phyloP scores from a whole-genome alignment of 2,888 invertebrate genomes.

The Calliphora vomitoria region DNA sequence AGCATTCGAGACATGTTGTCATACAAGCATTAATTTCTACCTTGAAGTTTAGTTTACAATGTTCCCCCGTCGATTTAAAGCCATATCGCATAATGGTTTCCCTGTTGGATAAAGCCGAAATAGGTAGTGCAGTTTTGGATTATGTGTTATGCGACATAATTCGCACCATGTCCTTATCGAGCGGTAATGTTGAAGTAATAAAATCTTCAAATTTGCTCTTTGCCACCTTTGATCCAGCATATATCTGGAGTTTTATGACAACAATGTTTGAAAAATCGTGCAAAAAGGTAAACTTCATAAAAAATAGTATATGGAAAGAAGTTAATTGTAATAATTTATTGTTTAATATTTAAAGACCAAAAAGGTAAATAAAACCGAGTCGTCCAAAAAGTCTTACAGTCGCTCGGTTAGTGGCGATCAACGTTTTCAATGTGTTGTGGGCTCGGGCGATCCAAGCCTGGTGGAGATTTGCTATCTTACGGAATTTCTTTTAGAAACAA shows the following conservation, averaged over 20 bases:
- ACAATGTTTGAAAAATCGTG: slow-evolving; percentile 87
- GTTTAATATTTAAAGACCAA: slow-evolving; percentile 75
- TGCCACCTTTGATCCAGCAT: slow-evolving; percentile 92
- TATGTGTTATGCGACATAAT: slow-evolving; percentile 92
- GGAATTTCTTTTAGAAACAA: slow-evolving; percentile 90
- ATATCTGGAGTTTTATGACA: slow-evolving; percentile 93
- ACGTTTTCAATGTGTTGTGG: slow-evolving; percentile 85
- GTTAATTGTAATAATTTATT: background rate
- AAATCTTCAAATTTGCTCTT: slow-evolving; percentile 94
- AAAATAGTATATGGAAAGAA: background rate
- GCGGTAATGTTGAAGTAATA: slow-evolving; percentile 88
- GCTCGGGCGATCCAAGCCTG: slow-evolving; percentile 87
- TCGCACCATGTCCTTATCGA: slow-evolving; percentile 86
- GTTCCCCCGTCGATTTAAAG: slow-evolving; percentile 87
- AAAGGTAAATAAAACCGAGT: slow-evolving; percentile 73
- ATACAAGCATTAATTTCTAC: slow-evolving; percentile 88
- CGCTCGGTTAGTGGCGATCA: slow-evolving; percentile 73
- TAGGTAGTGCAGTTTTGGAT: slow-evolving; percentile 91
- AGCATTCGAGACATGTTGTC: slow-evolving; percentile 88
- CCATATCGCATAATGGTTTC: slow-evolving; percentile 93
- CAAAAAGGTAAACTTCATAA: slow-evolving; percentile 78
- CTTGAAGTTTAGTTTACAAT: slow-evolving; percentile 86
- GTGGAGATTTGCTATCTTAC: slow-evolving; percentile 90
- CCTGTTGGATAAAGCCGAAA: slow-evolving; percentile 93
- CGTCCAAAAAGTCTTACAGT: slow-evolving; percentile 65